Base-by-base conservation (phyloP, 23 tunicate species). In the Styela plicata region DNA sequence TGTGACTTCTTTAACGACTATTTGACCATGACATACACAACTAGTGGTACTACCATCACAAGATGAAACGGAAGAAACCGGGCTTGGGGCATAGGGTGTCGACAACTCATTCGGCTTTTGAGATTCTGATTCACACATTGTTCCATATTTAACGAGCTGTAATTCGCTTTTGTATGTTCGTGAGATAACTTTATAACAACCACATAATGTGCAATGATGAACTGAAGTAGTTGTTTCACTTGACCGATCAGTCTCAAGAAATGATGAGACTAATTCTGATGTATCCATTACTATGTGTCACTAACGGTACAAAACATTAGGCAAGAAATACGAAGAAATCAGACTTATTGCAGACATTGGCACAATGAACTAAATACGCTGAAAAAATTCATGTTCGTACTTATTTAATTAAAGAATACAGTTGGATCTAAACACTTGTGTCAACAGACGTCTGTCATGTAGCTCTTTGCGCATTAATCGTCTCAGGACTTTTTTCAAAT, bases 131-230 rank as follows among this genome's bases (percentile, higher is more conserved):
- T 76, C 81, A 44, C 65, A 76, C 24, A n/a, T 52, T 37, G 67
- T 24, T 74, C 97, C 91, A 66, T 78, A 91, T 80, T 86, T 91
- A 3, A 87, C 83, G 5, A 91, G 80, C 37, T 86, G 85, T 32
- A 91, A 65, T 78, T 91, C 91, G 73, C 97, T 91, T 74, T 84
- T 81, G 30, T 63, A 89, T 83, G 89, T 91, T 33, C 83, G 69
- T 0, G 97, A 91, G 0, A 91, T 79, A 16, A 91, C 91, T 29
- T 85, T 82, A 18, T 78, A 65, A 62, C 97, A 91, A 17, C 80
- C 83, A 73, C 97, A 91, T 27, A 85, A 52, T 17, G 86, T 31
- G 64, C 97, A 91, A 31, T 80, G 82, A 28, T 85, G 69, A 64
- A 87, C 74, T 21, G 85, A 44, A 26, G 90, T 86, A 21, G 33